Evolutionary conservation across 2,888 invertebrate species (phyloP).

Genomic region (Lydus trimaculatus): DNA sequence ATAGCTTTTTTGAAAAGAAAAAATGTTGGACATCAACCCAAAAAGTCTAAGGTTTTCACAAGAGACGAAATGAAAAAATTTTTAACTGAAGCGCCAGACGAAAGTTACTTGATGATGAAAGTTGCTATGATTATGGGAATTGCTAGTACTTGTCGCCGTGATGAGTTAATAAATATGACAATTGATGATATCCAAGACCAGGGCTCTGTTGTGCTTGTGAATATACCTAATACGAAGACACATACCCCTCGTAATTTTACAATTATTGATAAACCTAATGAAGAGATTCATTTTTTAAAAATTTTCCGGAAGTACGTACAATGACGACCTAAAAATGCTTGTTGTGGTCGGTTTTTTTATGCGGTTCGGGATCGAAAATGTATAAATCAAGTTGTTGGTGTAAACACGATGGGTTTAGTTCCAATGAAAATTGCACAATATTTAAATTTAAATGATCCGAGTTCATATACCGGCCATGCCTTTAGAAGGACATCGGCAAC

Average conservation of each 20-base stretch:
- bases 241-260: constrained; percentile 24
- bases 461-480: constrained; percentile 32
- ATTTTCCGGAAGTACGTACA: constrained; percentile 18
- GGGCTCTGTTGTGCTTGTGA: constrained; percentile 21
- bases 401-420: constrained; percentile 31
- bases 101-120: constrained; percentile 31
- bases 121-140: constrained; percentile 29
- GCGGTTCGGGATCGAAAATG: constrained; percentile 19
- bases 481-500: constrained; percentile 29
- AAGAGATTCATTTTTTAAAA: constrained; percentile 14
- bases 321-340: constrained; percentile 5
- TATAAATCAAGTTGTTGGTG: constrained; percentile 30
- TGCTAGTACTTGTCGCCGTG: constrained; percentile 25
- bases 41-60: constrained; percentile 24
- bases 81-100: constrained; percentile 28
- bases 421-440: constrained; percentile 29
- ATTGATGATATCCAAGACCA: constrained; percentile 30
- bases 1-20: constrained; percentile 24
- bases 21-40: constrained; percentile 23
- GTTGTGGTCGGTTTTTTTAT: constrained; percentile 17
- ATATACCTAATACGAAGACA: constrained; percentile 23
- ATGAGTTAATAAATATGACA: constrained; percentile 28
- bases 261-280: constrained; percentile 17
- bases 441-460: constrained; percentile 25
- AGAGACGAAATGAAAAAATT: constrained; percentile 28